Evolutionary conservation across 2,888 invertebrate species (phyloP).

Genomic region (Xestia rhomboidea): DNA sequence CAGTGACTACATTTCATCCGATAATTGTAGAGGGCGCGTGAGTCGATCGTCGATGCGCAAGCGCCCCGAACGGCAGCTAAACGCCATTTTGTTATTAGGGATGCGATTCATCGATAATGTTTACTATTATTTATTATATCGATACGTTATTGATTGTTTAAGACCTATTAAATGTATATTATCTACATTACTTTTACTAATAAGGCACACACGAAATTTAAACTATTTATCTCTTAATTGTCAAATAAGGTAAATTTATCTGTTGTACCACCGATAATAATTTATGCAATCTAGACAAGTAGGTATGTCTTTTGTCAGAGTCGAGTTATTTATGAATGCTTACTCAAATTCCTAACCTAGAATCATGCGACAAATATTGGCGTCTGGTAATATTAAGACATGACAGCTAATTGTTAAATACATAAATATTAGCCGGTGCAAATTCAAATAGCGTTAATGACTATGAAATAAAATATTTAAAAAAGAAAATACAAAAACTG

Average conservation of each 20-base stretch:
- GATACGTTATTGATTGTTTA: conserved; percentile 44
- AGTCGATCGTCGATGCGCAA: conserved; percentile 76
- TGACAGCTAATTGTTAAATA: conserved; percentile 41
- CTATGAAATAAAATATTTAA: conserved; percentile 18
- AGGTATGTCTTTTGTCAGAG: conserved; percentile 58
- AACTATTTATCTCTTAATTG: conserved; percentile 55
- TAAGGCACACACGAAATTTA: conserved; percentile 41
- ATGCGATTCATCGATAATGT: conserved; percentile 69
- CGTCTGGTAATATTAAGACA: conserved; percentile 34
- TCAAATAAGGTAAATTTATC: conserved; percentile 63
- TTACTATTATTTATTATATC: conserved; percentile 62
- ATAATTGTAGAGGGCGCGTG: conserved; percentile 82
- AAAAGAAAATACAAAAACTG: conserved; percentile 19
- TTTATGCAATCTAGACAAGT: conserved; percentile 60
- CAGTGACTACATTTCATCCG: conserved; percentile 82
- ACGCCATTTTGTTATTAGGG: conserved; percentile 80
- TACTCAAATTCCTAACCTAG: conserved; percentile 58
- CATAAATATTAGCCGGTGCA: conserved; percentile 22
- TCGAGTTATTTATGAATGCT: conserved; percentile 61
- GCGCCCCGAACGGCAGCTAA: conserved; percentile 82
- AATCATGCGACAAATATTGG: conserved; percentile 52
- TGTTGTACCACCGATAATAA: conserved; percentile 51
- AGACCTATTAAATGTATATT: conserved; percentile 35
- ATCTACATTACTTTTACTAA: conserved; percentile 38
- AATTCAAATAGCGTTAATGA: conserved; percentile 22